A percentile compares a stretch with the other conserved stretches of the same genome.
phyloP scores from a whole-genome alignment of 1,140 invertebrate species.

The Nephotettix cincticeps region DNA sequence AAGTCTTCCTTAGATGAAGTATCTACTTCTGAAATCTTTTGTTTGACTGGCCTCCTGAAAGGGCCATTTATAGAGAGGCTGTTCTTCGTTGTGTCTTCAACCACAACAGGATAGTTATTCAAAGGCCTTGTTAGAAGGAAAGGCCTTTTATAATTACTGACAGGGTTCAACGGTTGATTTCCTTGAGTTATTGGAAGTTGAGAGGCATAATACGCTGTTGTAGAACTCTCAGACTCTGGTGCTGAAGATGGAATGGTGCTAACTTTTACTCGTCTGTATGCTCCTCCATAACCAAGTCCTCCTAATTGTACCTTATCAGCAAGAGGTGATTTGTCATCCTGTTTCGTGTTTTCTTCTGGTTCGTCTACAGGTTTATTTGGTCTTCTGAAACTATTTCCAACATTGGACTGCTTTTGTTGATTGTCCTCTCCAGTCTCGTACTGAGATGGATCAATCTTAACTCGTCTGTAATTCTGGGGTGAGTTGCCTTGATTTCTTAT shows the following conservation, averaged over 20 bases:
- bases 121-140: background rate
- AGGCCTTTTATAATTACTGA: background rate
- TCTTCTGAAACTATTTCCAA: conserved; percentile 2
- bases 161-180: background rate
- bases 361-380: conserved; percentile 14
- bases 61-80: background rate
- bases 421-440: background rate
- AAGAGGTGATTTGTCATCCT: background rate
- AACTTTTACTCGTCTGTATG: conserved; percentile 1
- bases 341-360: background rate
- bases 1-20: background rate
- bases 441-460: background rate
- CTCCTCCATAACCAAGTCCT: background rate
- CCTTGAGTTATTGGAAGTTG: background rate
- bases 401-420: background rate
- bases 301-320: background rate
- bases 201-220: background rate
- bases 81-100: conserved; percentile 12
- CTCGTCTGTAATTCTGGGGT: conserved; percentile 1
- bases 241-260: background rate
- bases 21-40: conserved; percentile 5
- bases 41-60: conserved; percentile 16
- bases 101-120: background rate
- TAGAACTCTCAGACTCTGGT: background rate
- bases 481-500: background rate